Conservation (phyloP, 1,140 invertebrate genomes). For the Uloborus diversus region DNA sequence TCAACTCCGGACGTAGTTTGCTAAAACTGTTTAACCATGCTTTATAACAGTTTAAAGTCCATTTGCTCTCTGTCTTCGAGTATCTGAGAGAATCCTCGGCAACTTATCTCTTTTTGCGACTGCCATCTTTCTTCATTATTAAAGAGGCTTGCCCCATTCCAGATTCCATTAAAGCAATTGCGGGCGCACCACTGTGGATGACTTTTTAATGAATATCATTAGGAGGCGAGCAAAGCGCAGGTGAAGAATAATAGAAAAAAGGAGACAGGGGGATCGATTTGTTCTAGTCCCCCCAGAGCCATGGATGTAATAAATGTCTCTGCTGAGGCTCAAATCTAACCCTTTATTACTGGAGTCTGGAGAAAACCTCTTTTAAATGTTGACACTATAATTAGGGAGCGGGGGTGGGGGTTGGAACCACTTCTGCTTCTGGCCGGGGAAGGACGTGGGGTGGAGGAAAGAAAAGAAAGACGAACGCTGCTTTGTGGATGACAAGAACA, state of each 20-base stretch:
- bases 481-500: constrained; percentile 21
- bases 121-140: neutral
- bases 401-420: neutral
- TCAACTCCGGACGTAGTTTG: no score
- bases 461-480: neutral
- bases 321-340: constrained; percentile 5
- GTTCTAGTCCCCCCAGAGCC: neutral
- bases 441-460: neutral
- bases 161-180: constrained; percentile 19
- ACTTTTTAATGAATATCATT: constrained; percentile 51
- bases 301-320: constrained; percentile 19
- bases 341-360: constrained; percentile 18
- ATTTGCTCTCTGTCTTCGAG: no score
- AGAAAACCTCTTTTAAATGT: constrained; percentile 35
- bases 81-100: no score
- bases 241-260: constrained; percentile 1
- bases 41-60: no score
- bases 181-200: constrained; percentile 22
- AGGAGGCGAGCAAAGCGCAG: neutral
- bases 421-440: neutral
- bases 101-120: no score
- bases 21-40: no score
- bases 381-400: constrained; percentile 43
- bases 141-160: neutral
- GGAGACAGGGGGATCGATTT: neutral